A percentile compares a stretch with the other conserved stretches of the same genome.
phyloP scores from a whole-genome alignment of 2,797 vertebrate species.

The Coccyzus lansbergi region DNA sequence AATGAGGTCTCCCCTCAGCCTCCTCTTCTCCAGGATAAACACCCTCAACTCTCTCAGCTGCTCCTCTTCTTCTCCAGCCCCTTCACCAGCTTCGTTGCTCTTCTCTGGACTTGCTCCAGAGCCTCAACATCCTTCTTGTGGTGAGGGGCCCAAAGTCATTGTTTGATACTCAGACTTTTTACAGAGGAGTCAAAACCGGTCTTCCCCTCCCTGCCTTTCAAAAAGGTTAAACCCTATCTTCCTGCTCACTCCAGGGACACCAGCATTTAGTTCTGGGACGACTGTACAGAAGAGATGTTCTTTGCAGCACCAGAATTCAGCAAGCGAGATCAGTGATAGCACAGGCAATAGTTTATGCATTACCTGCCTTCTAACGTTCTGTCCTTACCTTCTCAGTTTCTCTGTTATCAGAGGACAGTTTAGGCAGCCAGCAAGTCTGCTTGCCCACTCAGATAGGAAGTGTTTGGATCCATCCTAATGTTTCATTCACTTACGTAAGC shows the following conservation, averaged over 20 bases:
- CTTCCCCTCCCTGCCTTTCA: background rate
- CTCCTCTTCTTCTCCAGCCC: no score
- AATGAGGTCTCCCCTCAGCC: no score
- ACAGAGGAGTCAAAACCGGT: background rate
- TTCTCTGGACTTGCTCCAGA: no score
- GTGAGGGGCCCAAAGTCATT: no score
- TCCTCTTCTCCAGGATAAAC: no score
- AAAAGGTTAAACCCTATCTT: background rate
- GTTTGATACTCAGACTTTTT: background rate
- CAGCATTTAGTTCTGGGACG: background rate
- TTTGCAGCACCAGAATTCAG: background rate
- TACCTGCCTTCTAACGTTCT: background rate
- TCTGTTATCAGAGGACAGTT: background rate
- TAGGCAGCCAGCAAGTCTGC: background rate
- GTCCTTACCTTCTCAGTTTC: background rate
- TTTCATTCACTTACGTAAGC: background rate
- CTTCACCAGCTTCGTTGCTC: no score
- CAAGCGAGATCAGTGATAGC: background rate
- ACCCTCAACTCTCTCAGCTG: no score
- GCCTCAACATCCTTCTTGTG: no score
- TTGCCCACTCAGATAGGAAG: constrained; percentile 27
- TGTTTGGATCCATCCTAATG: background rate
- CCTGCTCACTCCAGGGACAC: background rate
- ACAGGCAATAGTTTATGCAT: background rate
- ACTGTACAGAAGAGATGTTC: background rate